Evolutionary conservation across 2,113 vertebrate genomes (phyloP).

Genomic region (Atherinomorus stipes): DNA sequence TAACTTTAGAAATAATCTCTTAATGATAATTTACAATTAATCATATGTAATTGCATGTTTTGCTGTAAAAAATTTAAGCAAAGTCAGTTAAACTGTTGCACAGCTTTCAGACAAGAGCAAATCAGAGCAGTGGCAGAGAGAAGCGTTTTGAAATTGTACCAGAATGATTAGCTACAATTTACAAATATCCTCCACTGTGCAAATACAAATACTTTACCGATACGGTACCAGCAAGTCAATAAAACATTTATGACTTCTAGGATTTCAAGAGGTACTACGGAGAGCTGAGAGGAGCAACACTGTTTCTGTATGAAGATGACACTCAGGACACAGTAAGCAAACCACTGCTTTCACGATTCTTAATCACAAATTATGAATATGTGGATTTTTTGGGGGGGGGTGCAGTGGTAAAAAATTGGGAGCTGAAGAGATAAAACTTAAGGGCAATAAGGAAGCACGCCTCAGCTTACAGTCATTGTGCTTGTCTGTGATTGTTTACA

Average conservation of each 20-base stretch:
- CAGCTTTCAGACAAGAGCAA: neutral
- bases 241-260: conserved; percentile 39
- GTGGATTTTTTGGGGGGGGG: neutral
- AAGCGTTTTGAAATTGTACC: neutral
- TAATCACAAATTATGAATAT: neutral
- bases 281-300: conserved; percentile 71
- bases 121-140: neutral
- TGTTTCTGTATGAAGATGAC: conserved; percentile 75
- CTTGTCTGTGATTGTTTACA: neutral
- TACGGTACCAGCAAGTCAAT: neutral
- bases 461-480: neutral
- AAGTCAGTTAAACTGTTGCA: neutral
- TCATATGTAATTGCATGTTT: neutral
- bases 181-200: neutral
- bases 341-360: neutral
- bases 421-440: neutral
- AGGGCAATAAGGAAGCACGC: neutral
- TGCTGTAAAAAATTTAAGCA: neutral
- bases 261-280: conserved; percentile 66
- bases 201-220: neutral
- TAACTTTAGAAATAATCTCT: too few species aligned
- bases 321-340: conserved; percentile 68
- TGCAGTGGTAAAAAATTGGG: neutral
- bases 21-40: neutral
- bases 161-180: neutral